phyloP scores from a whole-genome alignment of 2,113 vertebrate species.

The Stegostoma tigrinum region DNA sequence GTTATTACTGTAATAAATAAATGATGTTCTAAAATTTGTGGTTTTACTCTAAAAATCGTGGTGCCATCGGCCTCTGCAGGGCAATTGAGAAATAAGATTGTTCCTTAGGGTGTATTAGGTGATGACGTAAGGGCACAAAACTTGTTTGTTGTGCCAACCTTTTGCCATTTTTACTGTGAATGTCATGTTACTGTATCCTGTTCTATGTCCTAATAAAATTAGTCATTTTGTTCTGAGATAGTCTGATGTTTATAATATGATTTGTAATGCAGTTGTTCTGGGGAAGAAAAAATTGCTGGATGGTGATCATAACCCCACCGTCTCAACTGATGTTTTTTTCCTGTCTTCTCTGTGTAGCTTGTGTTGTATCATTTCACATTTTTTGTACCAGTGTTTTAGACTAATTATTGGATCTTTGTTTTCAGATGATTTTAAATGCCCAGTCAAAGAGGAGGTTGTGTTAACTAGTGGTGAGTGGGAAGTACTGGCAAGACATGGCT shows the following conservation, averaged over 20 bases:
- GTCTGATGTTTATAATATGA: not conserved
- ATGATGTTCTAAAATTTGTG: not conserved
- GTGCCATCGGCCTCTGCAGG: not conserved
- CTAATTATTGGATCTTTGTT: constrained; percentile 28
- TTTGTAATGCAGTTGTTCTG: not conserved
- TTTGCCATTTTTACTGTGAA: not conserved
- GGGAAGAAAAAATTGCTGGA: not conserved
- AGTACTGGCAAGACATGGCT: constrained; percentile 82
- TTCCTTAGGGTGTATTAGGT: not conserved
- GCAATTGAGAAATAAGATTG: not conserved
- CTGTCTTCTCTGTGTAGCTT: not conserved
- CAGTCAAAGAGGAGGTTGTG: constrained; percentile 77
- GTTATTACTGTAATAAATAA: not conserved
- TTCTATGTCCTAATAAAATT: not conserved
- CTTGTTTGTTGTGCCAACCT: not conserved
- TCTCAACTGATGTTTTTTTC: not conserved
- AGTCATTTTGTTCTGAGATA: not conserved
- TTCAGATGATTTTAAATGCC: constrained; percentile 83
- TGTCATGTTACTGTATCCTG: not conserved
- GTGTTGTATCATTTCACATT: not conserved
- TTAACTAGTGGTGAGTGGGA: constrained; percentile 92
- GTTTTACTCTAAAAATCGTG: not conserved
- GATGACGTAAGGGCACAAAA: not conserved
- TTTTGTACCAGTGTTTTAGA: rapidly evolving
- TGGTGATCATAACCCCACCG: not conserved